phyloP scores from a whole-genome alignment of 1,140 invertebrate species.

The Pentalonia nigronervosa region DNA sequence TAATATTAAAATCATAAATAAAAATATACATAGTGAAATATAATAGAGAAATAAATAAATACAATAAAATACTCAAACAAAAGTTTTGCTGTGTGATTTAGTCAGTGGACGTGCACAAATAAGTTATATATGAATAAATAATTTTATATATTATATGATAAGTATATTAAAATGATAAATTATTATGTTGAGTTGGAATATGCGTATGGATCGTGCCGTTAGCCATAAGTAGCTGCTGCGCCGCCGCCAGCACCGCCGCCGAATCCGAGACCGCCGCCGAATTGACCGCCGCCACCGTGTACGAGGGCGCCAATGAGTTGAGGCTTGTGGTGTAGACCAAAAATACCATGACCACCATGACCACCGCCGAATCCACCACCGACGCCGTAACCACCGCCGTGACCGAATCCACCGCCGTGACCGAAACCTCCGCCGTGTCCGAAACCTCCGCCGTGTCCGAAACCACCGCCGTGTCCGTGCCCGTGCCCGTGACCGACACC shows the following conservation, averaged over 20 bases:
- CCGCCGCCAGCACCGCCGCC: slow-evolving; percentile 22
- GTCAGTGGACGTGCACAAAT: background rate
- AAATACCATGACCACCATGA: background rate
- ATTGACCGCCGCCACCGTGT: background rate
- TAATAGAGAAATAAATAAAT: background rate
- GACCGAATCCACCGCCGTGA: background rate
- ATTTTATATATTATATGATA: background rate
- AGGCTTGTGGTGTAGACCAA: background rate
- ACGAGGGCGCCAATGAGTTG: slow-evolving; percentile 23
- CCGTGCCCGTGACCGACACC: background rate
- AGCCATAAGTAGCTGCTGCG: slow-evolving; percentile 23
- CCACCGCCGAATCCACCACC: slow-evolving; percentile 43
- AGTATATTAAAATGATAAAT: background rate
- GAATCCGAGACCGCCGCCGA: background rate
- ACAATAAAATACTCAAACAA: background rate
- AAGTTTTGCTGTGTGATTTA: background rate
- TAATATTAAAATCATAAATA: background rate
- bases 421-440: slow-evolving; percentile 7
- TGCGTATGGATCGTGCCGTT: background rate
- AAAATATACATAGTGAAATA: background rate
- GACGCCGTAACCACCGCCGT: background rate
- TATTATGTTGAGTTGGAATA: background rate
- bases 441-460: slow-evolving; percentile 35
- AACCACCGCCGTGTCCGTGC: background rate
- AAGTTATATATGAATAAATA: slow-evolving; percentile 21